A percentile compares a stretch with the other conserved stretches of the same genome.
Conservation (phyloP, 2,888 invertebrate genomes). For the Caenorhabditis sp. region DNA sequence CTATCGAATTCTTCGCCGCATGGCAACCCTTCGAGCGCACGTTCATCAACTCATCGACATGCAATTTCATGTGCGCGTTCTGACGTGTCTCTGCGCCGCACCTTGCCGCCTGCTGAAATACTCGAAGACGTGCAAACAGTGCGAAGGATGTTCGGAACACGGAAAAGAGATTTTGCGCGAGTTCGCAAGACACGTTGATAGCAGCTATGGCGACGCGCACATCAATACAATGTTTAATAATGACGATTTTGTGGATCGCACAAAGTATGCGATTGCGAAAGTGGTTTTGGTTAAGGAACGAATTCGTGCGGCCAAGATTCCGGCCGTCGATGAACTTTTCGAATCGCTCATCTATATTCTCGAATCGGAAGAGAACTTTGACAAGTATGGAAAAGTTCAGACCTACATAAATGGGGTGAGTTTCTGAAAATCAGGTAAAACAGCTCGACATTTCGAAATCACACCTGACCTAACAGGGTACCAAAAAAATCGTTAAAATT, state of each 20-base stretch:
- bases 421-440: neutral
- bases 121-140: constrained; percentile 52
- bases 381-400: constrained; percentile 13
- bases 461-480: too few species aligned
- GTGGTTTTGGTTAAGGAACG: constrained; percentile 44
- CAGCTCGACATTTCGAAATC: neutral
- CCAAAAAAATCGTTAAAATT: too few species aligned
- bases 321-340: constrained; percentile 37
- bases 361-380: constrained; percentile 20
- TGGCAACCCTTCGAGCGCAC: constrained; percentile 36
- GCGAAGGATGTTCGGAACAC: constrained; percentile 55
- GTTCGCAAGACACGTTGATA: constrained; percentile 57
- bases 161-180: constrained; percentile 57
- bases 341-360: constrained; percentile 30
- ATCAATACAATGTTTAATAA: constrained; percentile 39
- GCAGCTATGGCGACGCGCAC: constrained; percentile 59
- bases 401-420: constrained; percentile 48
- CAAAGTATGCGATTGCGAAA: constrained; percentile 47
- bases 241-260: constrained; percentile 36
- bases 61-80: constrained; percentile 58
- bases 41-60: constrained; percentile 55
- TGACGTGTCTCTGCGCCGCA: constrained; percentile 49
- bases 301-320: constrained; percentile 29
- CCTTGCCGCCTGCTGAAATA: constrained; percentile 54
- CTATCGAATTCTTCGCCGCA: constrained; percentile 39